A percentile compares a stretch with the other conserved stretches of the same genome.
phyloP scores from a whole-genome alignment of 2,797 vertebrate species.

The Phylloscopus collybita region DNA sequence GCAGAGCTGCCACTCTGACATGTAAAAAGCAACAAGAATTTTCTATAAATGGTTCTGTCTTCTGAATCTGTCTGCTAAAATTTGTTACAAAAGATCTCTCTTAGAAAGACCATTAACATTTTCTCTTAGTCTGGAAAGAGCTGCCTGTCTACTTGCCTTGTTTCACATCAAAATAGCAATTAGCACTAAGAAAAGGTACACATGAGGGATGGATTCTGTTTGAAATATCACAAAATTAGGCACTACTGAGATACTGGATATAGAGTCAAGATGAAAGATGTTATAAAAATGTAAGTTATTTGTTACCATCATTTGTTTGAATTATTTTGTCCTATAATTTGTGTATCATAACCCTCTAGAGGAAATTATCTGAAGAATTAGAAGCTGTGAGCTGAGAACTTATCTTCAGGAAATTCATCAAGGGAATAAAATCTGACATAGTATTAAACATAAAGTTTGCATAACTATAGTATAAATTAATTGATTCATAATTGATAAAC shows the following conservation, averaged over 20 bases:
- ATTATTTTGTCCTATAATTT: background rate
- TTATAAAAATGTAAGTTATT: background rate
- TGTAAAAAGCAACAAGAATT: background rate
- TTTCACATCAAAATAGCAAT: background rate
- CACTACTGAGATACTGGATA: background rate
- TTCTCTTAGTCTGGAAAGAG: background rate
- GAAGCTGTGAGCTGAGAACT: background rate
- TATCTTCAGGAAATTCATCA: background rate
- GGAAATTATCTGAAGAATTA: background rate
- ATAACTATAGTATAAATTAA: background rate
- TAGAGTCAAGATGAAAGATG: background rate
- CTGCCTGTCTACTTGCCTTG: background rate
- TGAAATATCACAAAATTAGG: background rate
- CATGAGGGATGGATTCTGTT: background rate
- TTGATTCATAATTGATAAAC: conserved; percentile 5
- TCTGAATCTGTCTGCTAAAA: background rate
- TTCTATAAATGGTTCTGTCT: background rate
- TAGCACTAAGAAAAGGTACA: background rate
- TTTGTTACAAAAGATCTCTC: background rate
- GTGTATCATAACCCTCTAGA: background rate
- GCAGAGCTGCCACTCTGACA: background rate
- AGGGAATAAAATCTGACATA: background rate
- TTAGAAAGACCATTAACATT: background rate
- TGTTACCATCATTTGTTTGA: background rate
- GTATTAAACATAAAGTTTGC: background rate